Base-by-base conservation (phyloP, 2,888 invertebrate species). In the Loripinus fragilis region DNA sequence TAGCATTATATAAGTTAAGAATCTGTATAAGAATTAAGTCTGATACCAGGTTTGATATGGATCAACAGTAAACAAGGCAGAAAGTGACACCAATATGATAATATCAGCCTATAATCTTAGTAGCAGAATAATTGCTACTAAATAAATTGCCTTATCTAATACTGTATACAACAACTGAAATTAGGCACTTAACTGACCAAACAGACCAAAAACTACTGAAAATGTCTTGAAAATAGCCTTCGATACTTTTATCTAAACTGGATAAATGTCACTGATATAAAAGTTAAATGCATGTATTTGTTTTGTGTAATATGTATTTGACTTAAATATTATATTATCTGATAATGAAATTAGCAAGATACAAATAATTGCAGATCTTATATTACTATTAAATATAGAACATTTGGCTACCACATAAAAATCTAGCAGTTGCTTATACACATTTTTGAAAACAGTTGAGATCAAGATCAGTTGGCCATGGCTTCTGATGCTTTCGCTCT, bases 21-120 rank as follows among this genome's bases (percentile, higher is more conserved):
- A 52, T 17, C 33, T 65, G 72, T 45, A 48, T 23, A 67, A 17
- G n/a, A n/a, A n/a, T n/a, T n/a, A 48, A 41, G 33, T 1, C 48
- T 42, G 69, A 55, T 38, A 55, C 25, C 66, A 42, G 23, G 64
- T 28, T 65, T 50, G 45, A 65, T 66, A 33, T n/a, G 73, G 65
- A 65, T 73, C 42, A 30, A 25, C 52, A 42, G 41, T 12, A 50
- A 73, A 64, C 66, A 73, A 65, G 42, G 25, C 23, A 42, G 67
- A 67, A 67, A 67, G 23, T 67, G 67, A 67, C 67, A 67, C 67
- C 25, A 28, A 33, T 17, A 17, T 17, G 33, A 60, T 60, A 33
- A 60, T 60, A 60, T 60, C 33, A 60, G 3, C 15, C 10, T 20
- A 33, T 60, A n/a, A 60, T 60, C 60, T 60, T 60, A 60, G 60